Conservation (phyloP, 2,888 invertebrate species). For the Trichogramma evanescens region DNA sequence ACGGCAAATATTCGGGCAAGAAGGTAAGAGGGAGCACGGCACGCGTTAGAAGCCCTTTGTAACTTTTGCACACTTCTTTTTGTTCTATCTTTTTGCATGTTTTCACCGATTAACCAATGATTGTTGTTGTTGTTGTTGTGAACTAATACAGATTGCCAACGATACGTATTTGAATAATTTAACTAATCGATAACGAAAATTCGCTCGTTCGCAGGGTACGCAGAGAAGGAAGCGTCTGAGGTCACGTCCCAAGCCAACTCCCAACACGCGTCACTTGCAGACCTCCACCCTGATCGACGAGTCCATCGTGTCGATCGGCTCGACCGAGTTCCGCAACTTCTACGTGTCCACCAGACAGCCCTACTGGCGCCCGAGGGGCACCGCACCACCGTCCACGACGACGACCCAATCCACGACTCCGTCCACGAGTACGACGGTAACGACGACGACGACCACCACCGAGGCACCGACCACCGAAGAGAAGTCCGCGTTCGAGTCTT, state of each 20-base stretch:
- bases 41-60: conserved; percentile 12
- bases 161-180: not conserved
- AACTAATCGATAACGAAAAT: conserved; percentile 10
- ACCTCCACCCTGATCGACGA: conserved; percentile 57
- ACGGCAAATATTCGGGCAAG: not conserved
- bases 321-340: conserved; percentile 16
- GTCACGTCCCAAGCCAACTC: conserved; percentile 63
- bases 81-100: not conserved
- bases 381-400: too few relatives aligned
- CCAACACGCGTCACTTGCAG: conserved; percentile 25
- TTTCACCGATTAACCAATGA: not conserved
- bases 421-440: not conserved
- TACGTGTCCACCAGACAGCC: conserved; percentile 14
- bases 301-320: conserved; percentile 53
- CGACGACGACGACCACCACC: conserved; percentile 9
- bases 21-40: not conserved
- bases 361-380: too few relatives aligned
- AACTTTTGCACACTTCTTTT: not conserved
- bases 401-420: conserved; percentile 6
- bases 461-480: conserved; percentile 8
- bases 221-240: conserved; percentile 62
- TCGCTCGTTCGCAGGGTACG: conserved; percentile 25
- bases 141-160: too few relatives aligned
- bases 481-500: conserved; percentile 28
- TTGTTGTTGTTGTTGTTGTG: too few relatives aligned